Base-by-base conservation (phyloP, 2,113 vertebrate genomes). In the Sarotherodon lohbergeri region DNA sequence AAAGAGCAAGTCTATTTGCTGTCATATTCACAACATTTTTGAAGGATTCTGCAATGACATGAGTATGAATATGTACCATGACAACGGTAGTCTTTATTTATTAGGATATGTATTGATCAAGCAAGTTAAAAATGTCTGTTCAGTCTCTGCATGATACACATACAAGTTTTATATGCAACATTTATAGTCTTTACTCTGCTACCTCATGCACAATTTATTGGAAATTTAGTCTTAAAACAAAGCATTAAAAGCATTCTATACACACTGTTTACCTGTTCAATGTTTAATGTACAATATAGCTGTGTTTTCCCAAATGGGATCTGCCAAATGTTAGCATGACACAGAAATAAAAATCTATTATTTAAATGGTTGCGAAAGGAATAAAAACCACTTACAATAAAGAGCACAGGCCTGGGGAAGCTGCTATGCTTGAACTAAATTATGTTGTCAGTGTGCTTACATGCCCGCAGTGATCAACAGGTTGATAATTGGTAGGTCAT, bases 341-440 rank as follows among this genome's bases (percentile, higher is more conserved):
- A 48, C 29, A 39, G 4, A 36, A 34, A 50, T 36, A 83, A 66
- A 61, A 52, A 66, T 50, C 48, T 52, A 83, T 83, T 52, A 83
- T 83, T 52, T 52, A 66, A 11, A 52, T 36, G 19, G 22, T 17
- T 41, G 22, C 1, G 11, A 43, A 57, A 59, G 2, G 22, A 81
- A 43, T 81, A 46, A 55, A 68, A 56, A 29, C 5, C 54, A 19
- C 79, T 81, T 41, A 56, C 9, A 39, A 59, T 57, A 39, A 59
- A 56, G 14, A 19, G 52, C 9, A 16, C 50, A 36, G 0, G n/a
- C 19, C 32, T 2, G 8, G 7, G 7, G 9, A 29, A 48, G 9
- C 24, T 48, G 9, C 41, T 76, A 4, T 0, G 14, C 22, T 73
- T 43, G 12, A 0, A 46, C 8, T 46, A 46, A 46, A 73, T 46